Conservation (phyloP, 1,140 invertebrate species). For the Procambarus clarkii region DNA sequence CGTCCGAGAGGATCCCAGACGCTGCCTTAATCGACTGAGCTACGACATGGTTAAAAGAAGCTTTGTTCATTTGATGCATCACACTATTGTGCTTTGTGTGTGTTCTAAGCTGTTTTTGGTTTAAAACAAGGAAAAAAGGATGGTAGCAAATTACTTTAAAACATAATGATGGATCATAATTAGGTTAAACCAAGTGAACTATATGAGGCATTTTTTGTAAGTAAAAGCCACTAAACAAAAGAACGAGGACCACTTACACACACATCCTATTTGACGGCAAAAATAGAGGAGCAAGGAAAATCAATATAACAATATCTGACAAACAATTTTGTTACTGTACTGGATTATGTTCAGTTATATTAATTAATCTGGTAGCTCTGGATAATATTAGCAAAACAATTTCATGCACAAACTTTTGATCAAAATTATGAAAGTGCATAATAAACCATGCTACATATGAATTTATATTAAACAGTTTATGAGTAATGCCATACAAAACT, state of each 20-base stretch:
- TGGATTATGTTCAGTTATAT: background rate
- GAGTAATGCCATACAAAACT: background rate
- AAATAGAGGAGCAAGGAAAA: background rate
- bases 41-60: no score
- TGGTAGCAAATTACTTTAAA: background rate
- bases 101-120: no score
- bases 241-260: slow-evolving; percentile 43
- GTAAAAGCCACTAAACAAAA: slow-evolving; percentile 5
- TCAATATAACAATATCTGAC: background rate
- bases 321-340: background rate
- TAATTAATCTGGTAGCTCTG: background rate
- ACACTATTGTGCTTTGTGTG: no score
- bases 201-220: slow-evolving; percentile 1
- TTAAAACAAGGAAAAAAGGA: background rate
- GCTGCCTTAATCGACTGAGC: no score
- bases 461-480: background rate
- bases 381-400: background rate
- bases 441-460: background rate
- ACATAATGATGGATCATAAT: background rate
- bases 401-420: background rate
- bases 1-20: no score
- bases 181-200: background rate
- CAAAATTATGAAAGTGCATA: background rate
- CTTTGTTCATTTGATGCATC: no score
- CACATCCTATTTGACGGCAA: slow-evolving; percentile 49